Evolutionary conservation across 2,113 vertebrate genomes (phyloP).

Genomic region (Podarcis raffonei): DNA sequence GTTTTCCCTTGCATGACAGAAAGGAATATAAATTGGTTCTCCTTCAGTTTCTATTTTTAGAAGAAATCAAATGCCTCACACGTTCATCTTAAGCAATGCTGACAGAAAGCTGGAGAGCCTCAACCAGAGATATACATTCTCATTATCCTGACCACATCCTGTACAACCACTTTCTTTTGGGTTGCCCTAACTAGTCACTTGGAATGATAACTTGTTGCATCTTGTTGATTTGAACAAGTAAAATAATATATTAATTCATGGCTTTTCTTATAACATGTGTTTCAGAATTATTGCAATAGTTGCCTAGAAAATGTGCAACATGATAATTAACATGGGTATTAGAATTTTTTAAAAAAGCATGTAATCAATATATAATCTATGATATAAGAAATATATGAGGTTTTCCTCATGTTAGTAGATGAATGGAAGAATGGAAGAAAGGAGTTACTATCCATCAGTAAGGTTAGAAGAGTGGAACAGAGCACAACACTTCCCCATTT

Average conservation of each 20-base stretch:
- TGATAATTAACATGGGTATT: not conserved
- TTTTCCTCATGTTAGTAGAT: not conserved
- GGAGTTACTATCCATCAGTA: not conserved
- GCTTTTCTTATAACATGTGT: not conserved
- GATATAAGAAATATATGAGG: not conserved
- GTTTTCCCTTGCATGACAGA: conserved; percentile 28
- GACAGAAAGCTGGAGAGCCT: conserved; percentile 19
- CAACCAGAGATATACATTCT: conserved; percentile 9
- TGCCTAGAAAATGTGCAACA: conserved; percentile 39
- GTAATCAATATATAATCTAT: conserved; percentile 11
- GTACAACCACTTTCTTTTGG: not conserved
- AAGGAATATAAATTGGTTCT: conserved; percentile 47
- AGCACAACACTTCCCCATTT: not conserved
- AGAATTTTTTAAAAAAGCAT: not conserved
- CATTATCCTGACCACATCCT: conserved; percentile 33
- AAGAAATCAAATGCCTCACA: conserved; percentile 46
- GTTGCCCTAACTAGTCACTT: conserved; percentile 2
- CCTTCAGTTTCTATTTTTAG: conserved; percentile 57
- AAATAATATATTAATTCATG: not conserved
- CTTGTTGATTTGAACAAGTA: conserved; percentile 15
- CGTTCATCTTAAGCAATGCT: conserved; percentile 48
- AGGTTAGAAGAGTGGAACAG: not conserved
- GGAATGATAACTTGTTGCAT: conserved; percentile 18
- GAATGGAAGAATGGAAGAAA: not conserved
- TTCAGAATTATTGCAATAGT: not conserved